Evolutionary conservation across 2,113 vertebrate species (phyloP), one percentile per base, ranked within the genome.

Genomic region (Empidonax traillii): DNA sequence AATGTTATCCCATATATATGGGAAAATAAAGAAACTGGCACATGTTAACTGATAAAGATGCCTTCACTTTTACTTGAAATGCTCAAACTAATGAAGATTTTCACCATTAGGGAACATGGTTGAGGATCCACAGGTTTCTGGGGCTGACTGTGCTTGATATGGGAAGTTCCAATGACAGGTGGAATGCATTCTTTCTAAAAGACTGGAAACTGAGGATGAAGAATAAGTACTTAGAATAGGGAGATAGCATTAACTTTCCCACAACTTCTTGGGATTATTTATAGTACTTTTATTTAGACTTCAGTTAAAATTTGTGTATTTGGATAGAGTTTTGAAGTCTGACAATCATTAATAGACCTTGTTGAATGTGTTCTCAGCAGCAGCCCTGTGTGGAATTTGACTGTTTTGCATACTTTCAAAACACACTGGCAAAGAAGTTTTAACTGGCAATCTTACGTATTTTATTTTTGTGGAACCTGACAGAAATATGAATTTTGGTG

Each of bases 401-500:
- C 35, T 82, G 27, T 46, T 85, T 91, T 66, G 51, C 14, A 7
- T 56, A 25, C 13, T 89, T 97, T 69, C 61, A 61, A 87, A 95
- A 56, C 16, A 73, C 65, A 85, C 55, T 85, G 76, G 25, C 37
- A 85, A 86, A 73, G 53, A 49, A 65, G 20, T 47, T 83, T 74
- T 85, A 74, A 86, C 25, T 59, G 20, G 68, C 4, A 63, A 67
- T 59, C 18, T 47, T 88, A 17, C 35, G 33, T 47, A 63, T 85
- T 83, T 55, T 84, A 10, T 74, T 93, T 97, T 56, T 69, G 66
- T 37, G 39, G 33, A 80, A 78, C 24, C 78, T 92, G 82, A 68
- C 43, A 95, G 85, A 94, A 94, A 78, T 81, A 88, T 24, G 33
- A 95, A 90, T 95, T 95, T 95, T 81, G 72, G 47, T 88, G 76